phyloP scores from a whole-genome alignment of 35 echinoderm and acorn worm species.

The Antedon bifida region DNA sequence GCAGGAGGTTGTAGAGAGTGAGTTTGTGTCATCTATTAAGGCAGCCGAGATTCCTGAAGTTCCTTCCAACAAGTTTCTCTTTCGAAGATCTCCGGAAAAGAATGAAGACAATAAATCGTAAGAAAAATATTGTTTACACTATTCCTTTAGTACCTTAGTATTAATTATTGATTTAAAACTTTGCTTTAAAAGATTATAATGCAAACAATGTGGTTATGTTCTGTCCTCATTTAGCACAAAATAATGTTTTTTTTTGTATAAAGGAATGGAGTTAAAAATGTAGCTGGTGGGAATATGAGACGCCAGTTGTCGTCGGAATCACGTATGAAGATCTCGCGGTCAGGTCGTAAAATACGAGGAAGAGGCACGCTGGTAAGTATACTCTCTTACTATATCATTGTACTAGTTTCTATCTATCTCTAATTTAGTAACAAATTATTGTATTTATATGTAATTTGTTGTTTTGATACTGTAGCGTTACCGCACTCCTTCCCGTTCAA shows the following conservation, averaged over 20 bases:
- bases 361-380: constrained; percentile 69
- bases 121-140: not conserved
- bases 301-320: not conserved
- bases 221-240: no score
- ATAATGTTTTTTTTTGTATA: no score
- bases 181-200: no score
- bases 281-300: not conserved
- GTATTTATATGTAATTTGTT: not conserved
- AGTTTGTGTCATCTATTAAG: constrained; percentile 59
- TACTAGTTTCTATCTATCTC: no score
- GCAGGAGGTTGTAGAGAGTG: constrained; percentile 24
- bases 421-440: no score
- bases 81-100: constrained; percentile 24
- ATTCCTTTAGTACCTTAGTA: no score
- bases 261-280: not conserved
- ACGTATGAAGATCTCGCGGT: constrained; percentile 14
- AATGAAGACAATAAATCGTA: not conserved
- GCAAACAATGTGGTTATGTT: no score
- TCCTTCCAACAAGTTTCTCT: constrained; percentile 70
- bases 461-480: constrained; percentile 32
- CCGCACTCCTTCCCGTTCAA: constrained; percentile 49
- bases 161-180: no score
- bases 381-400: not conserved
- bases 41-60: constrained; percentile 87
- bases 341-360: constrained; percentile 79